phyloP scores from a whole-genome alignment of 2,888 invertebrate species.

The Nipponacmea schrenckii region DNA sequence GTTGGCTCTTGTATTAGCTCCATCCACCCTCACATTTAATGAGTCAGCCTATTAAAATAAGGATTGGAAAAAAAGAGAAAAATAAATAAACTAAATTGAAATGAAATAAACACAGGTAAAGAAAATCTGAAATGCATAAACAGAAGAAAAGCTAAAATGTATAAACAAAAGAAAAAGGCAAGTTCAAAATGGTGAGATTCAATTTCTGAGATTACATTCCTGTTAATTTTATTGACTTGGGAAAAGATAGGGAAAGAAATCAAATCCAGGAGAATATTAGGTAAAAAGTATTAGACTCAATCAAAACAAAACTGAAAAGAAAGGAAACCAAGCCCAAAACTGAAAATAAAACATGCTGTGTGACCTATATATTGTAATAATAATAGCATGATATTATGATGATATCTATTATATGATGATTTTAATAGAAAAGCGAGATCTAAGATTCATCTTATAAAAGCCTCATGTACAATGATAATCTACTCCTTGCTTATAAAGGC shows the following conservation, averaged over 20 bases:
- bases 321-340: slow-evolving; percentile 17
- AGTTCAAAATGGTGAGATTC: not conserved
- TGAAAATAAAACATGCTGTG: slow-evolving; percentile 1
- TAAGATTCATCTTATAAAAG: no score
- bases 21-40: slow-evolving; percentile 57
- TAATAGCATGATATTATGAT: no score
- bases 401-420: no score
- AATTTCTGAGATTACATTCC: no score
- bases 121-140: slow-evolving; percentile 2
- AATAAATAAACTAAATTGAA: slow-evolving; percentile 29
- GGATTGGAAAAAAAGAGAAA: slow-evolving; percentile 20
- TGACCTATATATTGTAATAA: not conserved
- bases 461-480: no score
- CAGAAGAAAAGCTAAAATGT: not conserved
- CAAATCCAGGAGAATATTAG: no score
- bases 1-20: slow-evolving; percentile 59
- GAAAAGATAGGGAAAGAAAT: no score
- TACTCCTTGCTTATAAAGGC: no score
- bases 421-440: no score
- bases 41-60: slow-evolving; percentile 44
- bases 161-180: not conserved
- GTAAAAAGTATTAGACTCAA: no score
- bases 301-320: not conserved
- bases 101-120: slow-evolving; percentile 21
- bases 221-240: no score